Base-by-base conservation (phyloP, 1,140 invertebrate genomes). In the Venturia canescens region DNA sequence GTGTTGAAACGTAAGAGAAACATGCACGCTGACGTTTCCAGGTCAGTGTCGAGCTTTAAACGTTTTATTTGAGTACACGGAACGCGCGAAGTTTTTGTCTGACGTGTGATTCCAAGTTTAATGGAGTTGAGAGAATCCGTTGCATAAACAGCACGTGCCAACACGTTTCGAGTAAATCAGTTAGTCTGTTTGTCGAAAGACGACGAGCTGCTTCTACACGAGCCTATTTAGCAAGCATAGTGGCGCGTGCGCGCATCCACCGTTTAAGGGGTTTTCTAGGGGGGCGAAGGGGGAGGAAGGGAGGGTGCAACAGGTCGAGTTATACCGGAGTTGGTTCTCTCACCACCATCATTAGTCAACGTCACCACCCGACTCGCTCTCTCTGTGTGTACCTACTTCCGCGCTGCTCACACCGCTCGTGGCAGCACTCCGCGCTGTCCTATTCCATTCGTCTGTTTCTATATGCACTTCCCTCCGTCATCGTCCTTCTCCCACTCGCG, bases 341-440 rank as follows among this genome's bases (percentile, higher is more conserved):
- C 90, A 89, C 90, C 90, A 91, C 90, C 90, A 92, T 92, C 91
- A 92, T 92, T 92, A 92, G 90, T 92, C 91, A 92, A 91, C 89
- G 91, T 92, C 91, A 92, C 88, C 89, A 88, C 86, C 85, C 88
- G 85, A 84, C 81, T 78, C n/a, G n/a, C 67, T 76, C 80, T 78
- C 70, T 77, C 67, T 76, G 78, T 83, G 70, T 83, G 72, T 84
- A 82, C 79, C 79, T 80, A 82, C 66, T 60, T 38, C 60, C 27
- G 66, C 27, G 53, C 50, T 23, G 34, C 50, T 57, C 81, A 78
- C 80, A 66, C 74, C 53, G 53, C 67, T n/a, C 21, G 71, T 23
- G 48, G 34, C 50, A 44, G 53, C 80, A 53, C 72, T 71, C 72
- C 53, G 21, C 34, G 23, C 57, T 74, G 26, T 77, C 60, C 53